Base-by-base conservation (phyloP, 2,113 vertebrate species). In the Noturus placidus region DNA sequence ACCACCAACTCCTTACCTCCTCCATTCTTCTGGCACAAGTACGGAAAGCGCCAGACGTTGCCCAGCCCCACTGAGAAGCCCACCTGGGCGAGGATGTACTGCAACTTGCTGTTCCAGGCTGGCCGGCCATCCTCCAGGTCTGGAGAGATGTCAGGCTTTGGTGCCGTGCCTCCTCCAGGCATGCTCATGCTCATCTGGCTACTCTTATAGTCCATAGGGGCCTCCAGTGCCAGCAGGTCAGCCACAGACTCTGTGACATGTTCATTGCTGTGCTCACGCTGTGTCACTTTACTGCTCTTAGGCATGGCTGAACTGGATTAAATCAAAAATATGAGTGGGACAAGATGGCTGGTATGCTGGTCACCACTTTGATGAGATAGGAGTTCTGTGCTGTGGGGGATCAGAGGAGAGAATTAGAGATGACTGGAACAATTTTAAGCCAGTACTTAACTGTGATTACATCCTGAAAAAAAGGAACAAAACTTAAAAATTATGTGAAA, bases 11-110 rank as follows among this genome's bases (percentile, higher is more conserved):
- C 89, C 96, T 94, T 94, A 99, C 98, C 98, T 94, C 98, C 98
- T 89, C 98, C 98, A 0, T 99, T 99, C 94, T 99, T 99, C 95
- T 99, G 98, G 93, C 98, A 99, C 90, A 99, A 93, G 93, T 99
- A 99, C 13, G 98, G 98, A 92, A 99, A 99, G 90, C 98, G 96
- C 98, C 98, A 99, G 91, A 99, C 98, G 0, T 99, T 99, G 42
- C 98, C 98, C 74, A 99, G 94, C 52, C 98, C 98, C 83, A 99
- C 98, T 0, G 98, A 99, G 93, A 99, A 99, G 92, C 98, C 98
- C 10, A 99, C 97, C 92, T 99, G 98, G 0, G 98, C 98, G 89
- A 99, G 94, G 92, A 99, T 99, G 94, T 99, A 99, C 95, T 99
- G 96, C 89, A 99, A 88, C 84, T 99, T 99, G 95, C 95, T 99